phyloP scores from a whole-genome alignment of 2,888 invertebrate species.

The Meteorus colon region DNA sequence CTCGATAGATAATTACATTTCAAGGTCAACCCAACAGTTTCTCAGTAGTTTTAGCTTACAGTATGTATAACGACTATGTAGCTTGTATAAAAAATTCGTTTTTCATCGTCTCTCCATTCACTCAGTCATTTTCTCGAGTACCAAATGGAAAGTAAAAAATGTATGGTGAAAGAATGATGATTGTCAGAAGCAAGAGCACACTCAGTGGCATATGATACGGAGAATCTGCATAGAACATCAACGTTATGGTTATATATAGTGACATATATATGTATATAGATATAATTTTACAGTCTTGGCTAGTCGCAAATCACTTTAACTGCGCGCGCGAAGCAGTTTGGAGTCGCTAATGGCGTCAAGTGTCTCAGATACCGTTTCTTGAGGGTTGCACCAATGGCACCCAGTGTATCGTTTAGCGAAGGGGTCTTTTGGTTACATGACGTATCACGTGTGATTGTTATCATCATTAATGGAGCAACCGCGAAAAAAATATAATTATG shows the following conservation, averaged over 20 bases:
- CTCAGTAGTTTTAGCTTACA: too few relatives aligned
- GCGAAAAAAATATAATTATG: neutral
- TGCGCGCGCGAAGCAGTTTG: conserved; percentile 69
- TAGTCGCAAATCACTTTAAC: conserved; percentile 73
- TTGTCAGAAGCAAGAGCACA: conserved; percentile 35
- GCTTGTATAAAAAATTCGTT: neutral
- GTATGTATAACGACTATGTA: too few relatives aligned
- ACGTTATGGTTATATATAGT: conserved; percentile 44
- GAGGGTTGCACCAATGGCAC: conserved; percentile 58
- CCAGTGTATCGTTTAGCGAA: neutral
- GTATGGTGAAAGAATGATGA: conserved; percentile 35
- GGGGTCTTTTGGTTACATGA: conserved; percentile 17
- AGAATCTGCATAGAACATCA: conserved; percentile 42
- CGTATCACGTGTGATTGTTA: conserved; percentile 29
- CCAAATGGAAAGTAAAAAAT: neutral
- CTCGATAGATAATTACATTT: too few relatives aligned
- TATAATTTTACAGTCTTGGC: conserved; percentile 59
- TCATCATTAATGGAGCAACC: neutral
- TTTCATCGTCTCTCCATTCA: neutral
- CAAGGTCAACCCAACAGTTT: too few relatives aligned
- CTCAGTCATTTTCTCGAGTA: neutral
- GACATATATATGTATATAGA: conserved; percentile 30
- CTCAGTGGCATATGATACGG: conserved; percentile 15
- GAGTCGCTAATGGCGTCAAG: conserved; percentile 72
- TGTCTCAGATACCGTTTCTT: conserved; percentile 68